Percentiles rank a stretch among this genome's conserved stretches.
These are phyloP conservation scores for Aeoliscus strigatus DNA, from an alignment of 2,797 vertebrate species.

Conservation along the genomic window DNA sequence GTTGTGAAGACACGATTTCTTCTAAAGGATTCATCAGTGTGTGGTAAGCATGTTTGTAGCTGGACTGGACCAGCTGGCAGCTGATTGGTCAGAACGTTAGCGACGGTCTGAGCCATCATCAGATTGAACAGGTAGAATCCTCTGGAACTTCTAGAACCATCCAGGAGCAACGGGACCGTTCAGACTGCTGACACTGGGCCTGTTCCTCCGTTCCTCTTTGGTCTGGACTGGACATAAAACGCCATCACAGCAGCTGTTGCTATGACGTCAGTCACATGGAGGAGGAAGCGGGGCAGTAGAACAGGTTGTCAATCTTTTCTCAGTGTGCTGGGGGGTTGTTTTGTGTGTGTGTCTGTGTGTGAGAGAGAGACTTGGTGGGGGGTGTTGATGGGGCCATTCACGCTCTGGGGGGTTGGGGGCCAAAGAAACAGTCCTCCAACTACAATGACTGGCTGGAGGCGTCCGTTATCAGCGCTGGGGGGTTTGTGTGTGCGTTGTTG, in stretches of 20 bases:
- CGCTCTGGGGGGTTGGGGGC: conserved; percentile 32
- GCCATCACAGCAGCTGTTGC: conserved; percentile 16
- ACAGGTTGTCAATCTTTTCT: conserved; percentile 56
- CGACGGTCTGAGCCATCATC: too few relatives aligned
- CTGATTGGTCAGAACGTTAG: too few relatives aligned
- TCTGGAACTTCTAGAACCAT: too few relatives aligned
- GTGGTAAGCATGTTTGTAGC: too few relatives aligned
- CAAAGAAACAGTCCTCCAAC: conserved; percentile 37
- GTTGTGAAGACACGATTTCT: too few relatives aligned
- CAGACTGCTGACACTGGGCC: too few relatives aligned
- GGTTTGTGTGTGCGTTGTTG: conserved; percentile 39
- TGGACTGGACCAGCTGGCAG: too few relatives aligned
- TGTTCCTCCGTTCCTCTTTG: too few relatives aligned
- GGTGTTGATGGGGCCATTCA: conserved; percentile 54
- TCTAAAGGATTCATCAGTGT: too few relatives aligned
- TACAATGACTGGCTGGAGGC: conserved; percentile 34
- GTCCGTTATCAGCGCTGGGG: conserved; percentile 27
- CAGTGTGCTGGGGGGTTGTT: conserved; percentile 63
- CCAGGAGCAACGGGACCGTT: too few relatives aligned
- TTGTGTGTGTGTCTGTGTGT: conserved; percentile 59
- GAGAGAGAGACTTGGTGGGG: conserved; percentile 63
- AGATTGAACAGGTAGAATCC: too few relatives aligned
- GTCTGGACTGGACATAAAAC: too few relatives aligned
- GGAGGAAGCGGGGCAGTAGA: conserved; percentile 24
- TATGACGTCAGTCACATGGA: conserved; percentile 19